Evolutionary conservation across 2,113 vertebrate genomes (phyloP).

Genomic region (Epinephelus fuscoguttatus): DNA sequence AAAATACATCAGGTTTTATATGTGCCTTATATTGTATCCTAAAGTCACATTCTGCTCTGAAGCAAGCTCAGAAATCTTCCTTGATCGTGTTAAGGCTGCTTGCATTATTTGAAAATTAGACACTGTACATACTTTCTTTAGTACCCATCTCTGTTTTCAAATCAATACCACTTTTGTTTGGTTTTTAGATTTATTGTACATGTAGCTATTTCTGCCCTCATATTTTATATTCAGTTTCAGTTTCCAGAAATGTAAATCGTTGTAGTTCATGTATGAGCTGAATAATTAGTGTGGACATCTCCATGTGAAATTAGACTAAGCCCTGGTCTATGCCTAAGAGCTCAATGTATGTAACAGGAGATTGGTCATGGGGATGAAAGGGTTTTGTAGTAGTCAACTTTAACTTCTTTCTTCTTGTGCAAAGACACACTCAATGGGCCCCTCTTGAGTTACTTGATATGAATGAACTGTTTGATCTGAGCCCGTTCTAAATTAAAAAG

Average conservation of each 20-base stretch:
- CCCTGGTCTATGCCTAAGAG: conserved; percentile 28
- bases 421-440: conserved; percentile 21
- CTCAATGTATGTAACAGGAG: conserved; percentile 56
- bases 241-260: conserved; percentile 4
- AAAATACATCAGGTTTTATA: conserved; percentile 19
- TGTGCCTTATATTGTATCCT: conserved; percentile 24
- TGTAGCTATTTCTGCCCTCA: not conserved
- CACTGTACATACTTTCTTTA: not conserved
- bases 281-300: conserved; percentile 54
- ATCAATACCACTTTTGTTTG: not conserved
- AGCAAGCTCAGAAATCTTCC: not conserved
- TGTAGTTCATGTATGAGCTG: conserved; percentile 16
- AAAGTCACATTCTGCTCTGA: not conserved
- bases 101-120: not conserved
- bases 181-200: conserved; percentile 7
- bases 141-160: not conserved
- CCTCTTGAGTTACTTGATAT: conserved; percentile 48
- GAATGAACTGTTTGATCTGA: conserved; percentile 41
- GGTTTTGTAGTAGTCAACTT: conserved; percentile 50
- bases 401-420: conserved; percentile 32
- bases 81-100: not conserved
- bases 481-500: conserved; percentile 48
- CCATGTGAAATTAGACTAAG: conserved; percentile 57
- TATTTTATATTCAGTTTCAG: not conserved
- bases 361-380: conserved; percentile 65